These are phyloP conservation scores for Zelostemma sp. DNA, from an alignment of 1,140 invertebrate genomes.

Conservation along the genomic window DNA sequence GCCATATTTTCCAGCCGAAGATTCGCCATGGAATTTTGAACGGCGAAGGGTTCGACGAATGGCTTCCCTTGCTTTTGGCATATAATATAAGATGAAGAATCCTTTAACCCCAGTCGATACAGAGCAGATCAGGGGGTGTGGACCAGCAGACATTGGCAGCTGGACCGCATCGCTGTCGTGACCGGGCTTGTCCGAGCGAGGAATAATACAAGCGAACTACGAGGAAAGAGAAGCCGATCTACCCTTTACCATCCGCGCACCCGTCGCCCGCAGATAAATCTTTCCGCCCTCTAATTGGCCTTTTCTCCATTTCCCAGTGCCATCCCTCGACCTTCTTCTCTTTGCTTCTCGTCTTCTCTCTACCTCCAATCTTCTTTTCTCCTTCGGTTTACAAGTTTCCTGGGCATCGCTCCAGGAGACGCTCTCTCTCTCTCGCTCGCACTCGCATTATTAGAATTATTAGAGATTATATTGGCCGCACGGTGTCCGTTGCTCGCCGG, in stretches of 20 bases:
- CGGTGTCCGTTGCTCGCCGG: slow-evolving; percentile 59
- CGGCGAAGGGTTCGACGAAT: not conserved
- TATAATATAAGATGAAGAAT: slow-evolving; percentile 30
- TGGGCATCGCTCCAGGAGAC: slow-evolving; percentile 66
- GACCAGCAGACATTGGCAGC: slow-evolving; percentile 54
- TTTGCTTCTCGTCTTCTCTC: slow-evolving; percentile 37
- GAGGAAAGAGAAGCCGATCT: slow-evolving; percentile 51
- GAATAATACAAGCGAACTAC: slow-evolving; percentile 65
- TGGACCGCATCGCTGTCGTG: slow-evolving; percentile 58
- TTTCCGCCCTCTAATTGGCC: slow-evolving; percentile 70
- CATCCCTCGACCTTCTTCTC: slow-evolving; percentile 58
- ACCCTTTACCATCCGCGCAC: slow-evolving; percentile 66
- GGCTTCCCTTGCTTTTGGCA: slow-evolving; percentile 24
- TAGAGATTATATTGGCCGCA: slow-evolving; percentile 68
- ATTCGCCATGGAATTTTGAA: slow-evolving; percentile 1
- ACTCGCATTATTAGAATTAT: slow-evolving; percentile 68
- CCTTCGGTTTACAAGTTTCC: slow-evolving; percentile 20
- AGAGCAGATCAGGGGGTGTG: slow-evolving; percentile 21
- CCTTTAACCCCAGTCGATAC: slow-evolving; percentile 37
- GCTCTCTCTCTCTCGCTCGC: slow-evolving; percentile 52
- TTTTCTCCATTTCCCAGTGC: slow-evolving; percentile 66
- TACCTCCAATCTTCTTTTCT: slow-evolving; percentile 39
- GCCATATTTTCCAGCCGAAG: not conserved
- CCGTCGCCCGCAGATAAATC: slow-evolving; percentile 70
- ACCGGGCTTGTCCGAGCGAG: slow-evolving; percentile 58